Conservation (phyloP, 2,797 vertebrate genomes). For the Enteromius argenteus region DNA sequence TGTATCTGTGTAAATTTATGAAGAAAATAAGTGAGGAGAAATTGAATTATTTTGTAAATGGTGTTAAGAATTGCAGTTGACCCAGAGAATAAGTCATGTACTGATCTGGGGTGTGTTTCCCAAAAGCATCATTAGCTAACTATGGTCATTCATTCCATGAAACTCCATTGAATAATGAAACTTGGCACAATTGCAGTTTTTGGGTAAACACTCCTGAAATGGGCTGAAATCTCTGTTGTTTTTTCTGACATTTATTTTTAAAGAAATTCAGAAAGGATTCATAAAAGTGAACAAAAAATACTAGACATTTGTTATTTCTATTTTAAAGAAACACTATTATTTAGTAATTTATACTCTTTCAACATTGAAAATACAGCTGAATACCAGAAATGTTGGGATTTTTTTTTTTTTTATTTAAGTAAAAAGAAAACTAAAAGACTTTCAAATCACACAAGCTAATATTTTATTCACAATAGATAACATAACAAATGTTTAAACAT, state of each 20-base stretch:
- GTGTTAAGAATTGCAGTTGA: neutral
- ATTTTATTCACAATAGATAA: too few species aligned
- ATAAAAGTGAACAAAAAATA: neutral
- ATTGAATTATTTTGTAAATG: neutral
- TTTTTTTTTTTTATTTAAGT: too few species aligned
- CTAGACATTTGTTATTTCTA: neutral
- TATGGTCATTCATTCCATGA: neutral
- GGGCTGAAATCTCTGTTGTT: too few species aligned
- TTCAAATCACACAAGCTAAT: too few species aligned
- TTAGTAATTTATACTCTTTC: neutral
- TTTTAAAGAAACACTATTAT: neutral
- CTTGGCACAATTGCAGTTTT: neutral
- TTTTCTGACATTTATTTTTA: neutral
- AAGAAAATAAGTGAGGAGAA: neutral
- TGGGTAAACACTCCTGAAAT: neutral
- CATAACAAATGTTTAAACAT: too few species aligned
- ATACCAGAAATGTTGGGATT: too few species aligned
- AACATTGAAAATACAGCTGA: neutral
- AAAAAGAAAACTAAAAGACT: too few species aligned
- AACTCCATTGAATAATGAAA: neutral
- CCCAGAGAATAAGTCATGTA: neutral
- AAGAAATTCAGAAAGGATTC: neutral
- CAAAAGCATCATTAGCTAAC: neutral
- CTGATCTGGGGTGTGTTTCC: neutral
- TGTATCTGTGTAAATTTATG: constrained; percentile 11